These are phyloP conservation scores for Dreissena rostriformis DNA, from an alignment of 1,140 invertebrate species.

Conservation along the genomic window DNA sequence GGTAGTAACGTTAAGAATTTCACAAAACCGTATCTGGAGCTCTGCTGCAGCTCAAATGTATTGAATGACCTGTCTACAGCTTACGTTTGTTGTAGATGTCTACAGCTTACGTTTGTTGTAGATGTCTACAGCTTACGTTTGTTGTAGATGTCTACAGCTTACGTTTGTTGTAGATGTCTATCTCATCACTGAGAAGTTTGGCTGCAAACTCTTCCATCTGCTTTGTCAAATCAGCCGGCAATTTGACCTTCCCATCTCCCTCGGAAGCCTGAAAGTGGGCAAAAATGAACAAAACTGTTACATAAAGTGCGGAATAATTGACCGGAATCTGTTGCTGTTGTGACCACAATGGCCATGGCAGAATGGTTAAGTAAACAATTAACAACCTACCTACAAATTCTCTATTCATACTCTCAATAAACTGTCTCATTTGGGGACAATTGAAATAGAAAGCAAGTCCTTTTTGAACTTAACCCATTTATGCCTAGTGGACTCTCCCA, in stretches of 20 bases:
- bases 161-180: constrained; percentile 73
- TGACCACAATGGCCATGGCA: too few species aligned
- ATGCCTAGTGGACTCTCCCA: too few species aligned
- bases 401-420: too few species aligned
- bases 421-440: too few species aligned
- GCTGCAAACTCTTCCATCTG: constrained; percentile 74
- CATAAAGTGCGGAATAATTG: too few species aligned
- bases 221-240: constrained; percentile 56
- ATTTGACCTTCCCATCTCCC: constrained; percentile 15
- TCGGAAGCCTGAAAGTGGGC: neutral
- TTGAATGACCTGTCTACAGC: constrained; percentile 17
- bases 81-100: constrained; percentile 73
- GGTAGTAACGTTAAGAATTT: too few species aligned
- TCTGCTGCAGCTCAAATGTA: too few species aligned
- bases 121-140: constrained; percentile 70
- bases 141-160: constrained; percentile 67
- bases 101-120: constrained; percentile 73
- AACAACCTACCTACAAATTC: too few species aligned
- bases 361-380: neutral
- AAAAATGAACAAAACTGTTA: neutral
- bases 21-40: too few species aligned
- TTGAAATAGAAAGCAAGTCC: too few species aligned
- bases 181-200: constrained; percentile 74
- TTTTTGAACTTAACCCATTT: too few species aligned
- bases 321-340: too few species aligned